phyloP scores from a whole-genome alignment of 1,140 invertebrate species.

The Anoplolepis gracilipes region DNA sequence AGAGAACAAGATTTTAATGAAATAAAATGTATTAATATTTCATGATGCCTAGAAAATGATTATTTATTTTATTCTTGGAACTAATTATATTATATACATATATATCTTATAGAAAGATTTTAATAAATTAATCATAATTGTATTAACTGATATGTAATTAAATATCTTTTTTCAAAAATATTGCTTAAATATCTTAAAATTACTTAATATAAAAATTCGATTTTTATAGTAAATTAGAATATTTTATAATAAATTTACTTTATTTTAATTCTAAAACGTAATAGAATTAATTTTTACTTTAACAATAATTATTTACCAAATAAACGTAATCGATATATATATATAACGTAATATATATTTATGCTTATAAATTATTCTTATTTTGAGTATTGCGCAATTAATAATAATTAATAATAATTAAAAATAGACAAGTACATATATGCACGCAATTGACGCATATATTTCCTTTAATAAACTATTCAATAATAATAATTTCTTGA shows the following conservation, averaged over 20 bases:
- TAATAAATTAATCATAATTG: conserved; percentile 46
- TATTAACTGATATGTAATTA: conserved; percentile 16
- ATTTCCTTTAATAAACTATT: not conserved
- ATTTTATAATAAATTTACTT: conserved; percentile 14
- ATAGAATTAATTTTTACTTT: conserved; percentile 27
- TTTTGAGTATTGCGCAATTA: conserved; percentile 42
- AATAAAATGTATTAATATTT: conserved; percentile 10
- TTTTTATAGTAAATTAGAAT: conserved; percentile 5
- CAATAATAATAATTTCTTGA: not conserved
- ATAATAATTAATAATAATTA: conserved; percentile 20
- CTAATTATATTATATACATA: not conserved
- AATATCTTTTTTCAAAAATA: not conserved
- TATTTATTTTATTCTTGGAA: not conserved
- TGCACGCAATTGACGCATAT: not conserved
- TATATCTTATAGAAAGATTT: conserved; percentile 12
- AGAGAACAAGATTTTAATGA: not conserved
- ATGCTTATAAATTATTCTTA: conserved; percentile 46
- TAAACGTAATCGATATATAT: conserved; percentile 34
- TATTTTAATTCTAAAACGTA: conserved; percentile 17
- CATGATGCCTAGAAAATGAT: conserved; percentile 2
- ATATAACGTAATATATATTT: not conserved
- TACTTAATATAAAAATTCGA: conserved; percentile 25
- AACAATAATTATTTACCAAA: conserved; percentile 26
- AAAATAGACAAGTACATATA: conserved; percentile 7
- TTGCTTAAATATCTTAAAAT: not conserved